Percentiles rank a stretch among this genome's conserved stretches.
These are phyloP conservation scores for Paelopatides confundens DNA, from an alignment of 53 echinoderm and acorn worm species.

Conservation along the genomic window DNA sequence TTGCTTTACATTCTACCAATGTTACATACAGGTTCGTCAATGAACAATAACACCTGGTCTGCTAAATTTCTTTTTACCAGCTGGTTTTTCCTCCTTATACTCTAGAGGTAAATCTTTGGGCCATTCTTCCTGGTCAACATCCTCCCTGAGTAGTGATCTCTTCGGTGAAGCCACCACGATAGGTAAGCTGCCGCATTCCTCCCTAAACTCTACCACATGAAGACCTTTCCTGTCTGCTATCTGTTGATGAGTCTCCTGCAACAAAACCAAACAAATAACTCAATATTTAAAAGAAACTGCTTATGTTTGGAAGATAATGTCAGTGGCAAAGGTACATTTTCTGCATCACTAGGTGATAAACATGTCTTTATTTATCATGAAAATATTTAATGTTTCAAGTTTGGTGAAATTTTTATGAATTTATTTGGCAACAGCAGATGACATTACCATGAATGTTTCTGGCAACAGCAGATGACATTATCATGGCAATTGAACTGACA, in stretches of 20 bases:
- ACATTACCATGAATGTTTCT: too few species aligned
- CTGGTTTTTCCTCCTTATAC: conserved; percentile 77
- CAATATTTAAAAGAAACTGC: too few species aligned
- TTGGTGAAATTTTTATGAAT: too few species aligned
- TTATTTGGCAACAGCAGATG: too few species aligned
- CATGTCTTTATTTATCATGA: too few species aligned
- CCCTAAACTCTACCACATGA: conserved; percentile 88
- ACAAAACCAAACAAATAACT: background rate
- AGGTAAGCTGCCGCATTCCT: conserved; percentile 81
- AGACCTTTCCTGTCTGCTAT: conserved; percentile 94
- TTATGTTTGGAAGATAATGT: too few species aligned
- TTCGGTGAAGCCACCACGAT: conserved; percentile 90
- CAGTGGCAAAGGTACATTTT: too few species aligned
- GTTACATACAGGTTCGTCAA: background rate
- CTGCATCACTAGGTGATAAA: too few species aligned
- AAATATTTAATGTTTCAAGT: too few species aligned
- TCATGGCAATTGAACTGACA: too few species aligned
- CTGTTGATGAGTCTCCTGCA: conserved; percentile 92
- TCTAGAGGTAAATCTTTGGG: conserved; percentile 95
- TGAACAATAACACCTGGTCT: conserved; percentile 1
- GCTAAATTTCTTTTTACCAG: conserved; percentile 47
- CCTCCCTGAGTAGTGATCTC: conserved; percentile 40
- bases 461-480: too few species aligned
- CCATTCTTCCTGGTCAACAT: conserved; percentile 83
- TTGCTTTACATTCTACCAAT: too few species aligned